Evolutionary conservation across 2,888 invertebrate genomes (phyloP), one percentile per base, ranked within the genome.

Genomic region (Steinernema hermaphroditum): DNA sequence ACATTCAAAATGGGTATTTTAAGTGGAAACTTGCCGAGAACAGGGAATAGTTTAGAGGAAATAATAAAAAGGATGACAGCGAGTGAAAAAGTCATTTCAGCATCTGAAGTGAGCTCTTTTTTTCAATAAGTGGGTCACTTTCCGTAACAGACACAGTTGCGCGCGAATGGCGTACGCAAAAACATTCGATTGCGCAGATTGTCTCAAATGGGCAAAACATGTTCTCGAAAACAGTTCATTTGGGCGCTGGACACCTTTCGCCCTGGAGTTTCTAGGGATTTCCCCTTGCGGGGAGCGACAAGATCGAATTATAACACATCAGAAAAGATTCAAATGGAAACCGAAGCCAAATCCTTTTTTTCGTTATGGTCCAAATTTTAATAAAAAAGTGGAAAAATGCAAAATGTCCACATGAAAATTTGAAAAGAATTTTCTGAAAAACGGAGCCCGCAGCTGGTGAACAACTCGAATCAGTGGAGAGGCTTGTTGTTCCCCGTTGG

Each of bases 151-250:
- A 62, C 62, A 62, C 62, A 62, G 6, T 32, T 16, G 29, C 62
- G 62, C 62, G 34, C 16, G 62, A 62, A 16, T 32, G 62, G 19
- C 62, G 62, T 27, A 62, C 62, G 62, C 62, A 62, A 62, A 62
- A 62, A 62, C 62, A 62, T 62, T 62, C 62, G 62, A 62, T 62
- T 62, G 62, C 62, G 62, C 62, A 62, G 62, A 62, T 62, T 62
- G 62, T 62, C 62, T 62, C 62, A 62, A 62, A 16, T 62, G 62
- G 9, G 62, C 62, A 29, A 62, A 62, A 62, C 62, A 62, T 29
- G 62, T 62, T 62, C n/a, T 29, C 62, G 34, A 62, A 62, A 62
- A 62, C 62, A 62, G 62, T 62, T 62, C 62, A 62, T 16, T 16
- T 1, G 62, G 62, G 62, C 62, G 62, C 32, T 32, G 50, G 24